Conservation (phyloP, 1,140 invertebrate genomes). For the Pemphigus obesinymphae region DNA sequence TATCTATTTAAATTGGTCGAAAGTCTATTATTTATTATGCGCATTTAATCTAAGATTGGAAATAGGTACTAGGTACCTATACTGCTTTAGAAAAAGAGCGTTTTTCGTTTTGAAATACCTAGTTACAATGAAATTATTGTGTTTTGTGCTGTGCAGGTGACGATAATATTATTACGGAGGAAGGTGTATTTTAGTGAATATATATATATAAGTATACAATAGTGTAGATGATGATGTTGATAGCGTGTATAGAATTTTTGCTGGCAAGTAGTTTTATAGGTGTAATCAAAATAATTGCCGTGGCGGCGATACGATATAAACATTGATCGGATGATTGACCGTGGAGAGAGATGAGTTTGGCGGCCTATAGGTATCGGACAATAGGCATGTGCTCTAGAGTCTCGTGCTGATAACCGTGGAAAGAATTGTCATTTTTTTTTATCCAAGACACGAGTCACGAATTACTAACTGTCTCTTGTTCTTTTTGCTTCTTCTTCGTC, state of each 20-base stretch:
- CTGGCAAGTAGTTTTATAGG: neutral
- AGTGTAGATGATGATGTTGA: neutral
- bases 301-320: neutral
- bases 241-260: conserved; percentile 19
- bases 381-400: conserved; percentile 10
- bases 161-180: neutral
- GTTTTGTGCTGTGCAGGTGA: neutral
- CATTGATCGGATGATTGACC: conserved; percentile 40
- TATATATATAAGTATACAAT: conserved; percentile 1
- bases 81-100: neutral
- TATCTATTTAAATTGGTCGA: too few species aligned
- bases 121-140: neutral
- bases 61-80: neutral
- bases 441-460: conserved; percentile 32
- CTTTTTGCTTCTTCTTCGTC: neutral
- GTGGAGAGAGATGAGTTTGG: conserved; percentile 36
- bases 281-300: conserved; percentile 40
- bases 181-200: neutral
- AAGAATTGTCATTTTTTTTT: conserved; percentile 38
- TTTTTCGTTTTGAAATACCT: neutral
- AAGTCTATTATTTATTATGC: too few species aligned
- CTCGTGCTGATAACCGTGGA: conserved; percentile 39
- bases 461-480: conserved; percentile 10
- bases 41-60: too few species aligned
- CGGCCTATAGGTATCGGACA: neutral